Conservation (phyloP, 2,888 invertebrate genomes). For the Athripsodes cinereus region DNA sequence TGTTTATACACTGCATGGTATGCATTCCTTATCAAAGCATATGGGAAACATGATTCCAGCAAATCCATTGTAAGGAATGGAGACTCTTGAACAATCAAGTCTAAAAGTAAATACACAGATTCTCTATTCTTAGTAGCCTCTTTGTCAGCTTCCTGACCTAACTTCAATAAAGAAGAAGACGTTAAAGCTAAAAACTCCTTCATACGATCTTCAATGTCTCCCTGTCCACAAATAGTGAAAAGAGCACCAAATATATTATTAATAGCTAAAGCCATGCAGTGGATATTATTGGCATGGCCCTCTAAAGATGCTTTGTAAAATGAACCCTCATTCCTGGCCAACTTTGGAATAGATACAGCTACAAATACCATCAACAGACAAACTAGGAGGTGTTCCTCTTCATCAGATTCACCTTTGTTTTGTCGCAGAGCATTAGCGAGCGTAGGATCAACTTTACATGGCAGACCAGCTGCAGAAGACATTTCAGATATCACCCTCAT, state of each 20-base stretch:
- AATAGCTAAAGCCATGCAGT: constrained; percentile 95
- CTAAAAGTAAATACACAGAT: constrained; percentile 92
- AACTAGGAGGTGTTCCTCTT: constrained; percentile 88
- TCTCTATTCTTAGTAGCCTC: constrained; percentile 92
- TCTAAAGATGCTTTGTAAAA: constrained; percentile 82
- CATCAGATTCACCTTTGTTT: constrained; percentile 82
- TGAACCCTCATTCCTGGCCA: constrained; percentile 85
- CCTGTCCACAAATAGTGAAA: constrained; percentile 92
- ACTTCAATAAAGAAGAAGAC: constrained; percentile 87
- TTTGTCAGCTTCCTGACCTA: constrained; percentile 94
- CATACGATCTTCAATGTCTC: constrained; percentile 95
- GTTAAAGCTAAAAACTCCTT: constrained; percentile 92
- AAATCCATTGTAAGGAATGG: constrained; percentile 98
- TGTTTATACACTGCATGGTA: constrained; percentile 95
- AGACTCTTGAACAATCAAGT: constrained; percentile 96
- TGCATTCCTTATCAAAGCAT: constrained; percentile 94
- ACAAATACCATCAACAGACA: constrained; percentile 98
- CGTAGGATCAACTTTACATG: constrained; percentile 93
- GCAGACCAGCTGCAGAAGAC: constrained; percentile 93
- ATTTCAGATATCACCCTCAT: constrained; percentile 92
- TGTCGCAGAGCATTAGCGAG: constrained; percentile 83
- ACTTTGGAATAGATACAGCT: constrained; percentile 92
- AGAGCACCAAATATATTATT: constrained; percentile 95
- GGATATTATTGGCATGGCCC: constrained; percentile 98
- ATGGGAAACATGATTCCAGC: constrained; percentile 97